A percentile compares a stretch with the other conserved stretches of the same genome.
phyloP scores from a whole-genome alignment of 1,140 invertebrate species.

The Pseudomyrmex sp. region DNA sequence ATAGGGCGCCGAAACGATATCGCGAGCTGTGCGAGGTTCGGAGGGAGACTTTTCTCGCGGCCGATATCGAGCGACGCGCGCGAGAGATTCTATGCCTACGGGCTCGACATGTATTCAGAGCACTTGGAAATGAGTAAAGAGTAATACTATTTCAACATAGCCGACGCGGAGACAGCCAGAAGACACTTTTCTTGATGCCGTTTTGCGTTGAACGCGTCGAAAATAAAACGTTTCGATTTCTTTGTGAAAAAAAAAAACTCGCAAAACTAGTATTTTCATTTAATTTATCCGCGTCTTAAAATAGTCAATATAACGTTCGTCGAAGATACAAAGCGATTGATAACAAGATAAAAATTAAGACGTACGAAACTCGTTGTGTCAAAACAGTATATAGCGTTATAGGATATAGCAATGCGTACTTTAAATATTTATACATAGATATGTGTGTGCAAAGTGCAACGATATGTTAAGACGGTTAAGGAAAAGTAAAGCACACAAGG shows the following conservation, averaged over 20 bases:
- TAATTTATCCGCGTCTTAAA: not conserved
- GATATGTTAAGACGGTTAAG: no score
- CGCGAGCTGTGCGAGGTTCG: not conserved
- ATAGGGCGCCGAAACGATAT: slow-evolving; percentile 27
- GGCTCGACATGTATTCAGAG: not conserved
- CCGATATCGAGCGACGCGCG: not conserved
- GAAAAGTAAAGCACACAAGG: not conserved
- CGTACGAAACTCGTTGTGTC: no score
- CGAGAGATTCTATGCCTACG: not conserved
- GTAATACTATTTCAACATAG: not conserved
- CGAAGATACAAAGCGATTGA: not conserved
- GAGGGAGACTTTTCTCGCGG: not conserved
- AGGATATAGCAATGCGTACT: not conserved
- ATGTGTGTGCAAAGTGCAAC: no score
- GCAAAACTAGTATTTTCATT: not conserved
- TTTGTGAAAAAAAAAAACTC: not conserved
- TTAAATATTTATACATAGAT: not conserved
- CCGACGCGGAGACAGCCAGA: not conserved
- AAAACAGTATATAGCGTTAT: no score
- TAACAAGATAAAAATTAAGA: not conserved
- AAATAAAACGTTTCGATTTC: not conserved
- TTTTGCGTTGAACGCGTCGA: not conserved
- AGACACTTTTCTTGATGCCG: not conserved
- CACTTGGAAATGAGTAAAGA: not conserved
- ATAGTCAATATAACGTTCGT: not conserved